phyloP scores from a whole-genome alignment of 1,140 invertebrate species.

The Cydia splendana region DNA sequence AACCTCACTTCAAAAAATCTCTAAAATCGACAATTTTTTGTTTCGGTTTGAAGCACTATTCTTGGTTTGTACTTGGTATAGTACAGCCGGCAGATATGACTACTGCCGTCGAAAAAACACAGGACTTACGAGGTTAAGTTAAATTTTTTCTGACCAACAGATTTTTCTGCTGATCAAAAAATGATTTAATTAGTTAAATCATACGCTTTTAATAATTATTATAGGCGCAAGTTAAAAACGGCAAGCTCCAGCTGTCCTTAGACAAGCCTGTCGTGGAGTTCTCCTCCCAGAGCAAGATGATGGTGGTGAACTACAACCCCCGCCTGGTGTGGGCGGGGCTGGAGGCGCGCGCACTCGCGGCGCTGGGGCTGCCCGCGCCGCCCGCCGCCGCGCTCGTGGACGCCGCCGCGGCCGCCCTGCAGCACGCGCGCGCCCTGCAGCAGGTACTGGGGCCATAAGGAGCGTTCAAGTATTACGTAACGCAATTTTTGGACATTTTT shows the following conservation, averaged over 20 bases:
- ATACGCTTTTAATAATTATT: not conserved
- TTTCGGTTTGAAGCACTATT: no score
- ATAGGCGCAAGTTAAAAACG: slow-evolving; percentile 78
- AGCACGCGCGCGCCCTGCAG: slow-evolving; percentile 90
- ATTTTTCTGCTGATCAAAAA: not conserved
- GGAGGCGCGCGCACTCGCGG: slow-evolving; percentile 86
- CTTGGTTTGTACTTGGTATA: no score
- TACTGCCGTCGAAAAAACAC: no score
- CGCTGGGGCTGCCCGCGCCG: slow-evolving; percentile 90
- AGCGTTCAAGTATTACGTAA: no score
- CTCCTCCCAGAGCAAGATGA: slow-evolving; percentile 70
- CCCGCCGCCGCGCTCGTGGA: slow-evolving; percentile 85
- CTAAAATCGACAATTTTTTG: no score
- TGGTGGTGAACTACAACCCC: slow-evolving; percentile 71
- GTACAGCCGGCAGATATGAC: no score
- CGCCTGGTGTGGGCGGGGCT: slow-evolving; percentile 86
- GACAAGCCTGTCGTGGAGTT: slow-evolving; percentile 82
- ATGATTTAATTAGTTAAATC: no score
- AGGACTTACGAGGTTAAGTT: no score
- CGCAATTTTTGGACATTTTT: no score
- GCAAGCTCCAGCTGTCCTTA: slow-evolving; percentile 74
- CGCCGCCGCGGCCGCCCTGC: slow-evolving; percentile 88
- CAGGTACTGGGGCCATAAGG: slow-evolving; percentile 80
- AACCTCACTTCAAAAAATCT: no score
- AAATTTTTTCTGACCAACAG: not conserved